phyloP scores from a whole-genome alignment of 2,113 vertebrate genomes.

The Stercorarius parasiticus region DNA sequence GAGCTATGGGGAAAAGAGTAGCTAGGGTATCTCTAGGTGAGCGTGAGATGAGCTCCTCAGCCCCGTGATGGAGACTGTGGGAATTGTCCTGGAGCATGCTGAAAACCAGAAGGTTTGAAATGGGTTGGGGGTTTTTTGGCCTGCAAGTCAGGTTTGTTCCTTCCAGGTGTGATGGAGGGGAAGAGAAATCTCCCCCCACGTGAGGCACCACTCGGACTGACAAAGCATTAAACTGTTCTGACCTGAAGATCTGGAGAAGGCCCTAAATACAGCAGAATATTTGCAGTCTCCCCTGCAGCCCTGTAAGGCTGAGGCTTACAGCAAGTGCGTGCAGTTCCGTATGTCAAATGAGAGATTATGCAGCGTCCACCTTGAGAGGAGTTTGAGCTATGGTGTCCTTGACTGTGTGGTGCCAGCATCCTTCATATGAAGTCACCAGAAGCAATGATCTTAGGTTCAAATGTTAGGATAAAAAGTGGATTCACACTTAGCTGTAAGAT shows the following conservation, averaged over 20 bases:
- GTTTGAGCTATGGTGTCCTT: not conserved
- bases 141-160: not conserved
- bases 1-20: not conserved
- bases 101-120: not conserved
- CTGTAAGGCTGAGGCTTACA: not conserved
- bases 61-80: not conserved
- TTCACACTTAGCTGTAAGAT: constrained; percentile 1
- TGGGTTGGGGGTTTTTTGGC: accelerated
- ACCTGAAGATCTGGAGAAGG: not conserved
- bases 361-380: not conserved
- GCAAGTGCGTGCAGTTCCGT: not conserved
- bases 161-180: not conserved
- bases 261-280: not conserved
- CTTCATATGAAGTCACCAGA: constrained; percentile 48
- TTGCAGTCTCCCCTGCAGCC: not conserved
- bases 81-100: not conserved
- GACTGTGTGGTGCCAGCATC: constrained; percentile 12
- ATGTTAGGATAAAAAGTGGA: not conserved
- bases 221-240: not conserved
- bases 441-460: constrained; percentile 5
- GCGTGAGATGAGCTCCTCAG: not conserved
- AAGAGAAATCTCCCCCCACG: not conserved
- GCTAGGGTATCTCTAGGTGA: not conserved
- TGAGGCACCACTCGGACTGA: not conserved
- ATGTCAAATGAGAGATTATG: not conserved